phyloP scores from a whole-genome alignment of 2,888 invertebrate species.

The Aleiodes testaceus region DNA sequence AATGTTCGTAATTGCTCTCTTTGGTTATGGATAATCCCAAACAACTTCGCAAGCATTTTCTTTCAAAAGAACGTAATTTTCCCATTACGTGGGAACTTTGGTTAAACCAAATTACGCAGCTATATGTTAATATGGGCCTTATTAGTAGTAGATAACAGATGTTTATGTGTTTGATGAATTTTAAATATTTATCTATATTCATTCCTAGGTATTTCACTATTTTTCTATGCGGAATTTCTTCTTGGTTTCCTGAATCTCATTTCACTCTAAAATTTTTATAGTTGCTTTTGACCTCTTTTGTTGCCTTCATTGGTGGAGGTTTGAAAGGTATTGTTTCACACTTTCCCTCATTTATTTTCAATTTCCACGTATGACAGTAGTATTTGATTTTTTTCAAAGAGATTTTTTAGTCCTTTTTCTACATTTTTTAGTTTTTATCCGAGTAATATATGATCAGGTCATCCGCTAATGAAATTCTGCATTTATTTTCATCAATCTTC shows the following conservation, averaged over 20 bases:
- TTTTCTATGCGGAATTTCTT: constrained; percentile 27
- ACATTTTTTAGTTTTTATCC: constrained; percentile 11
- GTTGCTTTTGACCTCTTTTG: constrained; percentile 41
- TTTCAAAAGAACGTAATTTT: constrained; percentile 25
- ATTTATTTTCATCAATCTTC: constrained; percentile 19
- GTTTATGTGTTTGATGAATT: constrained; percentile 25
- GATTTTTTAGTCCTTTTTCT: constrained; percentile 39
- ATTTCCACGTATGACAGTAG: constrained; percentile 49
- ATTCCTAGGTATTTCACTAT: constrained; percentile 43
- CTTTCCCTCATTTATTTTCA: constrained; percentile 49
- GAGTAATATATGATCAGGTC: constrained; percentile 43
- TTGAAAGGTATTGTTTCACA: constrained; percentile 48
- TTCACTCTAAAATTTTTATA: constrained; percentile 32
- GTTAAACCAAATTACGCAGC: constrained; percentile 40
- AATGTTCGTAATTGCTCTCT: constrained; percentile 5
- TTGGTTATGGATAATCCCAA: neutral
- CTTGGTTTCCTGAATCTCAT: neutral
- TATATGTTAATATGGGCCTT: constrained; percentile 45
- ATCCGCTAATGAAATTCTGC: constrained; percentile 48
- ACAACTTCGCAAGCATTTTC: constrained; percentile 25
- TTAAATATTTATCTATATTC: constrained; percentile 34
- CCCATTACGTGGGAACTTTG: constrained; percentile 38
- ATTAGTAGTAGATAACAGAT: constrained; percentile 42
- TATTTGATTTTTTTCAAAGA: constrained; percentile 44
- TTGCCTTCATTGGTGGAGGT: constrained; percentile 27